phyloP scores from a whole-genome alignment of 2,888 invertebrate species.

The Monochamus alternatus region DNA sequence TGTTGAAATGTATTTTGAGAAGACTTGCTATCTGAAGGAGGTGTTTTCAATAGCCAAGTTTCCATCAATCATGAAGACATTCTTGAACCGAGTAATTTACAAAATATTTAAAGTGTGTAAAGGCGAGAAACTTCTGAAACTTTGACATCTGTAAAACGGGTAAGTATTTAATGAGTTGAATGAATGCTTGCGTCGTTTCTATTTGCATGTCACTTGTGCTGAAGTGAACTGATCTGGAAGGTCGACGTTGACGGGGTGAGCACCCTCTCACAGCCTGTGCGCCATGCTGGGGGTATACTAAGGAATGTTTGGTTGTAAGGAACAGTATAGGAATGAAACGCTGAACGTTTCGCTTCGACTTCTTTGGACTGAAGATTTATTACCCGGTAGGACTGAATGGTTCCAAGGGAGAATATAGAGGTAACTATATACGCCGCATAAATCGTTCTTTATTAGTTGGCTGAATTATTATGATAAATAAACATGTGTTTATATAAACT shows the following conservation, averaged over 20 bases:
- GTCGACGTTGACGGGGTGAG: slow-evolving; percentile 52
- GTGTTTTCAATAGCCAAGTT: slow-evolving; percentile 51
- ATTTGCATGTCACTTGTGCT: slow-evolving; percentile 67
- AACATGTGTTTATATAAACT: slow-evolving; percentile 51
- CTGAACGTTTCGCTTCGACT: slow-evolving; percentile 46
- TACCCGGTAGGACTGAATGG: slow-evolving; percentile 66
- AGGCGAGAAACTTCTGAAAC: slow-evolving; percentile 55
- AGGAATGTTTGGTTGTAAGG: slow-evolving; percentile 43
- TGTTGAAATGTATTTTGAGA: neutral
- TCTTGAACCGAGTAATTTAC: slow-evolving; percentile 55
- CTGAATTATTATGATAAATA: slow-evolving; percentile 56
- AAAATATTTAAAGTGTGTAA: slow-evolving; percentile 58
- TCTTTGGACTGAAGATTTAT: slow-evolving; percentile 66
- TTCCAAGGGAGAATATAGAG: slow-evolving; percentile 67
- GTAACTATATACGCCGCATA: slow-evolving; percentile 68
- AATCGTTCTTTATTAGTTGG: slow-evolving; percentile 66
- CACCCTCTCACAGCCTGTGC: slow-evolving; percentile 45
- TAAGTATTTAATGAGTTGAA: slow-evolving; percentile 65
- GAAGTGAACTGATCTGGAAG: slow-evolving; percentile 65
- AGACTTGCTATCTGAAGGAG: slow-evolving; percentile 15
- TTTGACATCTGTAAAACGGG: slow-evolving; percentile 62
- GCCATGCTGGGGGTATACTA: slow-evolving; percentile 37
- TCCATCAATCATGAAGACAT: slow-evolving; percentile 56
- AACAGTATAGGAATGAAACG: slow-evolving; percentile 44
- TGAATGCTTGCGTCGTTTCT: slow-evolving; percentile 65